Base-by-base conservation (phyloP, 2,888 invertebrate genomes). In the Selenia dentaria region DNA sequence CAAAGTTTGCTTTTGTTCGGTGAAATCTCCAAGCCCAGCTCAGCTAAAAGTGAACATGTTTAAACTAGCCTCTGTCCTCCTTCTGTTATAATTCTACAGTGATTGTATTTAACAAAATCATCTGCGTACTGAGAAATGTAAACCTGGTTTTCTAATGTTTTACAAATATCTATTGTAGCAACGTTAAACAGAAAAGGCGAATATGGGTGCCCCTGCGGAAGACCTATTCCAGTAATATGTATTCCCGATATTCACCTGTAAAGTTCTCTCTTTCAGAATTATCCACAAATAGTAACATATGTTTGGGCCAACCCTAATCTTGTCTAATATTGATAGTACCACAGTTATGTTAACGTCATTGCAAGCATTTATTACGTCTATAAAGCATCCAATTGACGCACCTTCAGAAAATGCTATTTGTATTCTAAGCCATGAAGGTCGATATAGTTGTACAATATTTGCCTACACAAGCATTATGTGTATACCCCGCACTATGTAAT, bases 171-270 rank as follows among this genome's bases (percentile, higher is more conserved):
- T 1, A 29, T 6, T 1, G 65, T 69, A 0, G 43, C 59, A 2
- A 57, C 35, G 41, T 70, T 67, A 52, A 72, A 73, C 2, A 70
- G 27, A 0, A 68, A 8, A 0, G 70, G 68, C 0, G 68, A 69
- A 0, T 66, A 12, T 0, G 67, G 67, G 18, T 69, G 66, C 0
- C 65, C 65, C 31, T 67, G 69, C 0, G 64, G 64, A 10, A 65
- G 6, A 0, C 67, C 68, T 1, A 6, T 35, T 10, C 48, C 24
- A 5, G 63, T 57, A 25, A 13, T 33, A 3, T n/a, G 3, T n/a
- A 1, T 50, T 16, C 1, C 43, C 34, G 6, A 16, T 1, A 5
- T 12, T 5, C 10, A 65, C 55, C 10, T 24, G 39, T 3, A 67
- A 35, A 2, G 34, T 22, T 14, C 62, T 46, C 3, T 45, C 12